These are phyloP conservation scores for Calameuta idolon DNA, from an alignment of 2,888 invertebrate genomes.

Conservation along the genomic window DNA sequence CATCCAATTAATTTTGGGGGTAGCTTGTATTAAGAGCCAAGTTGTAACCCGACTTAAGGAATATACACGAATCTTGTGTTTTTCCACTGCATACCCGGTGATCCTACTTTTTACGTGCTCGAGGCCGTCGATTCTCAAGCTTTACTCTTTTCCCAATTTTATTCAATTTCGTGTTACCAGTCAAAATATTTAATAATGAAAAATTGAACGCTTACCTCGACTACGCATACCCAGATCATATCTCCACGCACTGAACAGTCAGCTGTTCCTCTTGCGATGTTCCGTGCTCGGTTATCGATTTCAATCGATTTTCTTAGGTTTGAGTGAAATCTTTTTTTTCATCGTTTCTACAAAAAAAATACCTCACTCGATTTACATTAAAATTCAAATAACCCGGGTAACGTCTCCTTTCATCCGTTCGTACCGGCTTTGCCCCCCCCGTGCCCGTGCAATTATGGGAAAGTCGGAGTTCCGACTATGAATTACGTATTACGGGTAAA, in stretches of 20 bases:
- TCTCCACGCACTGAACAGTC: background rate
- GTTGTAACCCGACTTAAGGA: background rate
- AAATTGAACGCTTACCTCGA: background rate
- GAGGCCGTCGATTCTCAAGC: background rate
- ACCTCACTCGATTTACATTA: background rate
- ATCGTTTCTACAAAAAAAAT: background rate
- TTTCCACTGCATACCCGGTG: background rate
- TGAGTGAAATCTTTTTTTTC: too few species aligned
- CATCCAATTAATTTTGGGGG: background rate
- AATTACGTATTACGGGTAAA: background rate
- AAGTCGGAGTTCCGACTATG: background rate
- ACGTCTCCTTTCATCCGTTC: background rate
- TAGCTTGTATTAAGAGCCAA: background rate
- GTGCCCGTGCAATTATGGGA: background rate
- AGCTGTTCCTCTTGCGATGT: background rate
- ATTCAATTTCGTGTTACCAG: background rate
- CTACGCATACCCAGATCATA: background rate
- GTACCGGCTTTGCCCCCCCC: background rate
- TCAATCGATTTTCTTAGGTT: background rate
- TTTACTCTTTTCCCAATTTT: background rate
- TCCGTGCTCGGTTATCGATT: background rate
- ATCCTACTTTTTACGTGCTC: background rate
- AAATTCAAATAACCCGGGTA: background rate
- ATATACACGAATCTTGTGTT: background rate
- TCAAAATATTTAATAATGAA: too few species aligned